phyloP scores from a whole-genome alignment of 2,113 vertebrate species.

The Riparia riparia region DNA sequence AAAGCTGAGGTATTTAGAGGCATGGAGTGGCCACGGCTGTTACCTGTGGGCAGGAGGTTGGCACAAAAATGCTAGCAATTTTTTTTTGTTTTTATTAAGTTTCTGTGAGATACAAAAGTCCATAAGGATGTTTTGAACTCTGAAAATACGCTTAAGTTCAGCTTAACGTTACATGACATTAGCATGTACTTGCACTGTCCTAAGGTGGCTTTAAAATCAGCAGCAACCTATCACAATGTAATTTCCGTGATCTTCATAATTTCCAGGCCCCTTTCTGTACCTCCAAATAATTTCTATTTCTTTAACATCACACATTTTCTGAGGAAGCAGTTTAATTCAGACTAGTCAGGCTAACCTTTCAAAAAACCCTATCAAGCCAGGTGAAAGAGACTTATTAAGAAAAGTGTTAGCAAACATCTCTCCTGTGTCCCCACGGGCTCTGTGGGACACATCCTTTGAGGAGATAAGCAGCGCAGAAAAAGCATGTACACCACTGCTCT shows the following conservation, averaged over 20 bases:
- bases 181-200: not conserved
- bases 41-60: not conserved
- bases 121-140: not conserved
- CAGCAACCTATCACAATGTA: not conserved
- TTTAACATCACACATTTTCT: not conserved
- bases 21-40: rapidly evolving
- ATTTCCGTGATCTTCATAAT: not conserved
- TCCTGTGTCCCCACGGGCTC: rapidly evolving
- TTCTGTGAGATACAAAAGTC: not conserved
- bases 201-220: not conserved
- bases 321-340: not conserved
- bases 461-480: not conserved
- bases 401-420: not conserved
- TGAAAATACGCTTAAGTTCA: not conserved
- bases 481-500: not conserved
- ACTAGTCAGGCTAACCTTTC: not conserved
- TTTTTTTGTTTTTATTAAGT: not conserved
- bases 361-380: not conserved
- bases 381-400: not conserved
- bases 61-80: not conserved
- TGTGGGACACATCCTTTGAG: not conserved
- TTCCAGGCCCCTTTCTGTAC: not conserved
- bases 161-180: not conserved
- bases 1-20: not conserved
- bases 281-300: not conserved